Evolutionary conservation across 2,797 vertebrate genomes (phyloP), one percentile per base, ranked within the genome.

Genomic region (Mareca strepera): DNA sequence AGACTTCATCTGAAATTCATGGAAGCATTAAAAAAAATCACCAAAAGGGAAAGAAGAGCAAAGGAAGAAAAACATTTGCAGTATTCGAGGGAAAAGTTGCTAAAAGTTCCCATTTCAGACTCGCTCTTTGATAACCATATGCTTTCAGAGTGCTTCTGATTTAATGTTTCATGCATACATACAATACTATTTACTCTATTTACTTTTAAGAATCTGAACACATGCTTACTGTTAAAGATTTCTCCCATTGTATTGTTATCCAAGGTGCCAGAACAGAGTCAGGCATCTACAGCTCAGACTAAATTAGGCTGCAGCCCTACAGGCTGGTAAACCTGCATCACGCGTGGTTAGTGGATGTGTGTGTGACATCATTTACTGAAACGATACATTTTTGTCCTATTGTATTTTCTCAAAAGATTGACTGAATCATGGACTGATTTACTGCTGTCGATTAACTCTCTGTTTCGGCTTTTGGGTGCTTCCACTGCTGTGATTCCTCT

Each of bases 361-460:
- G 21, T 64, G 60, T 9, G 4, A 29, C 12, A 17, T 2, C n/a
- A 11, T 77, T 92, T 82, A 68, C 13, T 44, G 23, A 64, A 91
- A 63, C 23, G 6, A 4, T 25, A 4, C 21, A 7, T 16, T 88
- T 88, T 64, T 82, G 33, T 12, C 7, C 52, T 18, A 22, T 8
- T 33, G 9, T n/a, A n/a, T 76, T 95, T 88, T 90, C 63, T 63
- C 26, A 28, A 18, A 79, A 73, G 41, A 26, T 46, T 78, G 66
- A 48, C 31, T 46, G 52, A 53, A 58, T 76, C 43, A 33, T 9
- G 60, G 73, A 29, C 12, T 17, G 68, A 63, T 76, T 64, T 88
- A 20, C 23, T 77, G 70, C 33, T 3, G 5, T 9, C 20, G 9
- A 16, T 17, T 43, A 90, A 48, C 66, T 17, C 18, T 17, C 26